Evolutionary conservation across 1,140 invertebrate species (phyloP), one percentile per base, ranked within the genome.

Genomic region (Lepidurus apus): DNA sequence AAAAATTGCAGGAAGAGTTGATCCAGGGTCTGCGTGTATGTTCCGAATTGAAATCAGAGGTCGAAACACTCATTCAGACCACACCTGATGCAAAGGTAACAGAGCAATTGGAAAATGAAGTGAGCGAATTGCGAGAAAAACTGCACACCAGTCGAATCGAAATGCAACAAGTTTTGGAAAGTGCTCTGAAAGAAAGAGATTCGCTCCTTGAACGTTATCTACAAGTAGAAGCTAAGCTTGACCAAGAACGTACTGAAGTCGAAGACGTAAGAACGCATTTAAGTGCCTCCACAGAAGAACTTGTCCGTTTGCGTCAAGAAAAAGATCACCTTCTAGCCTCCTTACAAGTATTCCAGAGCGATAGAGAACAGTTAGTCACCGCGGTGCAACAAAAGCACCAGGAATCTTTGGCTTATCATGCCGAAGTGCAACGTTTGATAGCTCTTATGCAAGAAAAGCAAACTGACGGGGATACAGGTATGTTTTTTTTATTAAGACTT

Each of bases 341-440:
- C 74, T 42, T 87, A 4, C 78, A 81, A 26, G 76, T 79, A 1
- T 82, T 85, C 34, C 84, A 85, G 81, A 83, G 76, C 3, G 93
- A 95, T 82, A 90, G 92, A 82, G 89, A 90, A 73, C 90, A 94
- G 84, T 85, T 95, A n/a, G 90, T 94, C 42, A 88, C 88, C 76
- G 86, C 91, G 7, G 85, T 95, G 0, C 92, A 91, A 80, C 86
- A 90, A 74, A 96, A 96, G 86, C 93, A 96, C 81, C 89, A 92
- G 78, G 94, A 96, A 85, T 93, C 89, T 82, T 82, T 94, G 1
- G 89, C 91, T 74, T 95, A 95, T 85, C 93, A 95, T 81, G 87
- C 85, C 5, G 94, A 96, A 86, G 91, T 95, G 77, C 92, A 95
- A 83, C 88, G 91, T 47, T 82, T 96, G n/a, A 89, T 65, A 7